Evolutionary conservation across 2,797 vertebrate species (phyloP).

Genomic region (Geotrypetes seraphini): DNA sequence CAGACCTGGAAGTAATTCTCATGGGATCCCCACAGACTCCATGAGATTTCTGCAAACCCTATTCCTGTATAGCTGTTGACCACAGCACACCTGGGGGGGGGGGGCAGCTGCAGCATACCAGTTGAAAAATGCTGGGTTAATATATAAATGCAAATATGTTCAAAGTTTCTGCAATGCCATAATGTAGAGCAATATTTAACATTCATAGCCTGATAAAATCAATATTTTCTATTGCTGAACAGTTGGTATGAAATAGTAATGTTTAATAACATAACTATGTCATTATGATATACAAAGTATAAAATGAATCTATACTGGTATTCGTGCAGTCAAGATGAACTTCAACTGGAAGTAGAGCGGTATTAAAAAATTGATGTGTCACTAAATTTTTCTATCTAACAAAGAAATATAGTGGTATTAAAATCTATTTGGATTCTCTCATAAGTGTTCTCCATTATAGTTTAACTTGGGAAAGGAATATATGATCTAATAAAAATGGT

Average conservation of each 20-base stretch:
- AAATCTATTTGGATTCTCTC: neutral
- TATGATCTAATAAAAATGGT: conserved; percentile 11
- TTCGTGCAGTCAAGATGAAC: neutral
- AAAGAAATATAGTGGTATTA: conserved; percentile 6
- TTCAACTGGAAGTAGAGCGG: conserved; percentile 9
- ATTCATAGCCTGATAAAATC: neutral
- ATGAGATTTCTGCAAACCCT: no score
- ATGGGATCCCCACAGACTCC: no score
- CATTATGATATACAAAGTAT: neutral
- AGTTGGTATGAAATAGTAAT: conserved; percentile 4
- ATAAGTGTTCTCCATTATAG: neutral
- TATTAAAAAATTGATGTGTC: conserved; percentile 11
- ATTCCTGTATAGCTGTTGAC: no score
- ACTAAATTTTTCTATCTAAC: conserved; percentile 12
- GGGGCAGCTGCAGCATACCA: no score
- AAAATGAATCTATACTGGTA: conserved; percentile 8
- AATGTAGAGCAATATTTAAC: neutral
- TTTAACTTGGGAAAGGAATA: conserved; percentile 12
- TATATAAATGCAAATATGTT: no score
- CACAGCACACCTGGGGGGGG: no score
- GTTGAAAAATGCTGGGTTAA: no score
- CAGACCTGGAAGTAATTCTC: no score
- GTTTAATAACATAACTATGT: neutral
- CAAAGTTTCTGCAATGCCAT: neutral
- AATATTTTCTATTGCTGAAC: neutral